Evolutionary conservation across 2,888 invertebrate species (phyloP), one percentile per base, ranked within the genome.

Genomic region (Taphrorychus bicolor): DNA sequence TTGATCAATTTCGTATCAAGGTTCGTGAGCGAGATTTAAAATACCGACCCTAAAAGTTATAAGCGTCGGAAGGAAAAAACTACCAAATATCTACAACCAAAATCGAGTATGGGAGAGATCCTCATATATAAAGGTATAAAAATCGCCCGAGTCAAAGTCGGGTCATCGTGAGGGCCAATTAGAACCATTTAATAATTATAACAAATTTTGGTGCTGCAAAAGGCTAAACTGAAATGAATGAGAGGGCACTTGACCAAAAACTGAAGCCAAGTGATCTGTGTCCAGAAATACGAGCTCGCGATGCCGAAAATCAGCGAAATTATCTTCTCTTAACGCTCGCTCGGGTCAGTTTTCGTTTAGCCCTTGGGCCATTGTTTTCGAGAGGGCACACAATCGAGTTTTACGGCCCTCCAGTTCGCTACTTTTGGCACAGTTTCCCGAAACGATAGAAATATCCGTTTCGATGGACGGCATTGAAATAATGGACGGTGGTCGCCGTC

Each of bases 361-460:
- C 45, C 45, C 45, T 45, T 17, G 11, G 45, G 45, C 45, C 3
- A 45, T 45, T 45, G 45, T 45, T 45, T 45, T 3, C 32, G 32
- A 7, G 32, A 32, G n/a, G 5, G 45, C 45, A 4, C 9, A 45
- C 45, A 45, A 45, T 45, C 45, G 45, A n/a, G 45, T 45, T 45
- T 45, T 45, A 45, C 17, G 45, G 45, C 45, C 16, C 45, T 32
- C 45, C 45, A 11, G 45, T 45, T 45, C 14, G 45, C 14, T 45
- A 45, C 45, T 32, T 45, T 45, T 45, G 45, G n/a, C 45, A 45
- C 14, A n/a, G 45, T 45, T n/a, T n/a, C 14, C 45, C 45, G 45
- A 17, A 45, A n/a, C 45, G 45, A 45, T 45, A 45, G 45, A 45
- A 45, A 45, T 45, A 45, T 45, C 45, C 45, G 45, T 45, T n/a